A percentile compares a stretch with the other conserved stretches of the same genome.
Conservation (phyloP, 2,888 invertebrate genomes). For the Caenorhabditis sulstoni region DNA sequence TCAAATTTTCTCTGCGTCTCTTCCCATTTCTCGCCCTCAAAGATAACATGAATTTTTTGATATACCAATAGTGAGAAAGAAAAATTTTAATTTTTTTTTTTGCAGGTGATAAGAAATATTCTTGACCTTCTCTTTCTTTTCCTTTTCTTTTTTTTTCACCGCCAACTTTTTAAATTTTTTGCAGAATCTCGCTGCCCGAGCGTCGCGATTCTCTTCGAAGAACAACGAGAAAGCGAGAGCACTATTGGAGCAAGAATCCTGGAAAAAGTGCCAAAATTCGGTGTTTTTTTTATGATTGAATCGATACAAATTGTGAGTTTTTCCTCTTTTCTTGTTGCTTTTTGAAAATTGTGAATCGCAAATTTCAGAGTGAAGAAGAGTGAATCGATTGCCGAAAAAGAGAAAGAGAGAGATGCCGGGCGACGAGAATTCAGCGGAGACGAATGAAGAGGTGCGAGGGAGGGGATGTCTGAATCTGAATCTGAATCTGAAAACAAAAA, state of each 20-base stretch:
- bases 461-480: not conserved
- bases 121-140: constrained; percentile 8
- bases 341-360: not conserved
- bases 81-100: too few relatives aligned
- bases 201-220: constrained; percentile 3
- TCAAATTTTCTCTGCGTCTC: too few relatives aligned
- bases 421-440: constrained; percentile 41
- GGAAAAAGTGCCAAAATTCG: constrained; percentile 10
- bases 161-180: constrained; percentile 14
- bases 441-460: constrained; percentile 21
- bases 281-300: constrained; percentile 34
- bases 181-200: constrained; percentile 7
- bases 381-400: constrained; percentile 1
- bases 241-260: constrained; percentile 9
- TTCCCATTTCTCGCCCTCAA: too few relatives aligned
- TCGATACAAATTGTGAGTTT: constrained; percentile 36
- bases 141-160: constrained; percentile 19
- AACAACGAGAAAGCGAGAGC: constrained; percentile 9
- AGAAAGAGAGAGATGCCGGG: constrained; percentile 19
- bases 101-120: not conserved
- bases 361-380: not conserved
- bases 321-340: too few relatives aligned
- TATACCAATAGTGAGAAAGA: too few relatives aligned
- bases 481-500: not conserved
- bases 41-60: too few relatives aligned